These are phyloP conservation scores for Champsocephalus gunnari DNA, from an alignment of 2,797 vertebrate genomes.

Conservation along the genomic window DNA sequence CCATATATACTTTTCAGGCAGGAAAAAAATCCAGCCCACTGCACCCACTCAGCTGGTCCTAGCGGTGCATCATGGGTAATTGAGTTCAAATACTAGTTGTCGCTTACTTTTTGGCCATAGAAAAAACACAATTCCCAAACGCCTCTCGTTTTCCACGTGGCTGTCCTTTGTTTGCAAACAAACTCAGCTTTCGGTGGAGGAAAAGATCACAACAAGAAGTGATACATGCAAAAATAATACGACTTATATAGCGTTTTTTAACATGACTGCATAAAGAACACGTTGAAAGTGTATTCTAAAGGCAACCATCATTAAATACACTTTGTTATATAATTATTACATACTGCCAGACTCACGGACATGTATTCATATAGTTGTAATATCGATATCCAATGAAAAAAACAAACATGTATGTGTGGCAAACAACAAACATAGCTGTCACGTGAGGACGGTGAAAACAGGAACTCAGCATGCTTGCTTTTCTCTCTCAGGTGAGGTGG, in stretches of 20 bases:
- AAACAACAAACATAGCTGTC: not conserved
- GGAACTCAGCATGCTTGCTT: not conserved
- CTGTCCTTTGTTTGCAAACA: constrained; percentile 89
- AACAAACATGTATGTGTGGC: not conserved
- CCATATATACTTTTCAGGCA: constrained; percentile 73
- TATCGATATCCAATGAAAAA: not conserved
- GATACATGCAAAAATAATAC: not conserved
- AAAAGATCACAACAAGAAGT: constrained; percentile 26
- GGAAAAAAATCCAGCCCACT: constrained; percentile 45
- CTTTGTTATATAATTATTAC: not conserved
- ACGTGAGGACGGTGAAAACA: constrained; percentile 39
- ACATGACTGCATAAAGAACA: not conserved
- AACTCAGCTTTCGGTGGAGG: constrained; percentile 54
- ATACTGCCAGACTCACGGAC: not conserved
- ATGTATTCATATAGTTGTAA: not conserved
- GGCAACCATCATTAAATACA: not conserved
- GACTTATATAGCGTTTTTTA: not conserved
- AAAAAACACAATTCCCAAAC: constrained; percentile 76
- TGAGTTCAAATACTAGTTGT: constrained; percentile 26
- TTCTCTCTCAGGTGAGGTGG: constrained; percentile 56
- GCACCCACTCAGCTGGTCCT: constrained; percentile 48
- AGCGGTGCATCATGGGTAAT: constrained; percentile 69
- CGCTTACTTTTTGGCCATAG: fast-evolving
- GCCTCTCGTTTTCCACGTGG: constrained; percentile 78
- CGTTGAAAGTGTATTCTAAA: fast-evolving